These are phyloP conservation scores for Notamacropus eugenii DNA, from an alignment of 2,797 vertebrate species.

Conservation along the genomic window DNA sequence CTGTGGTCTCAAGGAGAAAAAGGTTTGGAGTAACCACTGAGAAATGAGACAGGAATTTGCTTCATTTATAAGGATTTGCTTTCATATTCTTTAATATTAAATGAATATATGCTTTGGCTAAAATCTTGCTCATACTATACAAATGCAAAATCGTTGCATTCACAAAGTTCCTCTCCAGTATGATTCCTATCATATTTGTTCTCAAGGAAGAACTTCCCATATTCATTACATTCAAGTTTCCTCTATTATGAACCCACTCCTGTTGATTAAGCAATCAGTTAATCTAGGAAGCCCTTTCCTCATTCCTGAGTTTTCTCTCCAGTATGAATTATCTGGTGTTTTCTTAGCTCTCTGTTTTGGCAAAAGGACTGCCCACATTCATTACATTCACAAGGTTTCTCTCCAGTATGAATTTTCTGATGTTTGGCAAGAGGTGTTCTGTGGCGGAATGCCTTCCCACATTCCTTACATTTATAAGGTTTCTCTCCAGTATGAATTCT, in stretches of 20 bases:
- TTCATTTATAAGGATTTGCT: not conserved
- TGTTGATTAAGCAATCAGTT: not conserved
- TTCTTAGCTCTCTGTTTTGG: not conserved
- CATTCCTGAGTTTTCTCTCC: not conserved
- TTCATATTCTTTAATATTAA: not conserved
- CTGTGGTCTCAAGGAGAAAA: not conserved
- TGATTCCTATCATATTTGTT: not conserved
- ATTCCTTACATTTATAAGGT: not conserved
- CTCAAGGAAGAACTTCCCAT: not conserved
- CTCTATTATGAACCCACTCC: not conserved
- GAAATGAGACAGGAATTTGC: not conserved
- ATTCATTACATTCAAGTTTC: not conserved
- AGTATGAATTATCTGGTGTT: not conserved
- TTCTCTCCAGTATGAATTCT: slow-evolving; percentile 24
- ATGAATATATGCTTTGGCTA: not conserved
- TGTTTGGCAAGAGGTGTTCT: slow-evolving; percentile 31
- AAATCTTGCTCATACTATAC: not conserved
- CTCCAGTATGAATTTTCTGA: slow-evolving; percentile 2
- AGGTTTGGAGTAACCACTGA: not conserved
- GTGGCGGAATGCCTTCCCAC: slow-evolving; percentile 26
- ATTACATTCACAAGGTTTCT: slow-evolving; percentile 14
- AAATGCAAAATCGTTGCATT: not conserved
- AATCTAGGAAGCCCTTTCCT: not conserved
- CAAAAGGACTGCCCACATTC: slow-evolving; percentile 49
- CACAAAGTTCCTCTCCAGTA: not conserved